phyloP scores from a whole-genome alignment of 1,140 invertebrate genomes.

The Diorhabda carinulata region DNA sequence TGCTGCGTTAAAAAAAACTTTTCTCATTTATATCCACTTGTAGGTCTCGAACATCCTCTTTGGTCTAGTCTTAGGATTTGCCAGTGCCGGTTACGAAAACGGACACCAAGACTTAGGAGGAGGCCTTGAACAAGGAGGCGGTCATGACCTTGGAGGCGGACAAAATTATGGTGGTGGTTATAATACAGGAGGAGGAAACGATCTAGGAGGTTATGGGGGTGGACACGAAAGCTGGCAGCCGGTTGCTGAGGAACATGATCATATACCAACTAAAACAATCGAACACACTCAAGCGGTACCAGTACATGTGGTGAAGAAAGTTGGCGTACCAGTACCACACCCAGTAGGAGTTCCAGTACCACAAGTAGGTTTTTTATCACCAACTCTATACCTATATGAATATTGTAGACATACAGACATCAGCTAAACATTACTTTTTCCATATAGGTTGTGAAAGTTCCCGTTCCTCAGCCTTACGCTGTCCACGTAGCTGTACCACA shows the following conservation, averaged over 20 bases:
- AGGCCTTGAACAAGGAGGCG: constrained; percentile 22
- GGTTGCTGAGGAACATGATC: constrained; percentile 40
- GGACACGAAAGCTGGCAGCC: constrained; percentile 25
- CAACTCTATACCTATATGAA: background rate
- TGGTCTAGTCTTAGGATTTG: constrained; percentile 32
- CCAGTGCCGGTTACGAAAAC: constrained; percentile 34
- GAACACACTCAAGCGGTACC: constrained; percentile 66
- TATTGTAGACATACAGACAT: background rate
- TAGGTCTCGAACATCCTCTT: constrained; percentile 35
- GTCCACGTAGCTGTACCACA: constrained; percentile 68
- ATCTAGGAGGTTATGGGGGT: constrained; percentile 35
- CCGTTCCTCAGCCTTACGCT: constrained; percentile 71
- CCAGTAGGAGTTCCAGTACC: constrained; percentile 69
- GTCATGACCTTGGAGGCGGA: constrained; percentile 24
- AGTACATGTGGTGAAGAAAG: constrained; percentile 70
- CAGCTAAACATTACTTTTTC: background rate
- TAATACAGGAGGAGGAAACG: constrained; percentile 18
- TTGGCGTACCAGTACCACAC: constrained; percentile 70
- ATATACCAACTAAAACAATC: constrained; percentile 54
- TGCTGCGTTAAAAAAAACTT: background rate
- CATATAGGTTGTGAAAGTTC: constrained; percentile 57
- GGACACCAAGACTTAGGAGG: constrained; percentile 40
- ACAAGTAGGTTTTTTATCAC: constrained; percentile 46
- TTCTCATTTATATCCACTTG: constrained; percentile 15
- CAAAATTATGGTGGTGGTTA: constrained; percentile 18